A percentile compares a stretch with the other conserved stretches of the same genome.
phyloP scores from a whole-genome alignment of 2,797 vertebrate genomes.

The Lepilemur ruficaudatus region DNA sequence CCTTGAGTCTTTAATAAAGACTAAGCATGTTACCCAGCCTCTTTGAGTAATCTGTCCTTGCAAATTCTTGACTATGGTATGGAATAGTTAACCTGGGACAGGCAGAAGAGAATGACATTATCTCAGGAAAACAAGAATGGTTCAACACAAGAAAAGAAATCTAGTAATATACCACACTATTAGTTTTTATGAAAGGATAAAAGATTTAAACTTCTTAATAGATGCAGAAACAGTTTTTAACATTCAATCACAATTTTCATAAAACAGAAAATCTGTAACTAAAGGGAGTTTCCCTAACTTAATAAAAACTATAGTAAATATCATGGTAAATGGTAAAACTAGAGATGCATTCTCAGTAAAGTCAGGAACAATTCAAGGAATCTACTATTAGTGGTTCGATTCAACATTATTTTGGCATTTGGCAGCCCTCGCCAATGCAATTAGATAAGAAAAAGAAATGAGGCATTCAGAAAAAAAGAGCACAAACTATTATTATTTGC shows the following conservation, averaged over 20 bases:
- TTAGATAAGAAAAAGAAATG: neutral
- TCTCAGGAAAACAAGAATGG: neutral
- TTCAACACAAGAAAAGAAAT: neutral
- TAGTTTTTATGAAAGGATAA: constrained; percentile 5
- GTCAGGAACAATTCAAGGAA: neutral
- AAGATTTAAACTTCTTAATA: neutral
- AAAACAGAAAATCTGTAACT: neutral
- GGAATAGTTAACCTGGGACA: neutral
- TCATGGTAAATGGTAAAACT: neutral
- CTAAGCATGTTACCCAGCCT: neutral
- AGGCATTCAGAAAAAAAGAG: neutral
- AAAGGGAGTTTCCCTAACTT: neutral
- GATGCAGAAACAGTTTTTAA: neutral
- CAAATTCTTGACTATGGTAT: neutral
- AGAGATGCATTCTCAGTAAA: neutral
- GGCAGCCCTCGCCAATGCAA: neutral
- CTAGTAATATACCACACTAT: neutral
- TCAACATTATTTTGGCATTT: neutral
- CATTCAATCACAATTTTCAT: neutral
- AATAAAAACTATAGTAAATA: neutral
- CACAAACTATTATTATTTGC: neutral
- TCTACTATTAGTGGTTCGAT: neutral
- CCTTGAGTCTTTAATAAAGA: neutral
- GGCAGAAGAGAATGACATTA: neutral
- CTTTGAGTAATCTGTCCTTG: neutral